phyloP scores from a whole-genome alignment of 2,113 vertebrate genomes.

The Steatornis caripensis region DNA sequence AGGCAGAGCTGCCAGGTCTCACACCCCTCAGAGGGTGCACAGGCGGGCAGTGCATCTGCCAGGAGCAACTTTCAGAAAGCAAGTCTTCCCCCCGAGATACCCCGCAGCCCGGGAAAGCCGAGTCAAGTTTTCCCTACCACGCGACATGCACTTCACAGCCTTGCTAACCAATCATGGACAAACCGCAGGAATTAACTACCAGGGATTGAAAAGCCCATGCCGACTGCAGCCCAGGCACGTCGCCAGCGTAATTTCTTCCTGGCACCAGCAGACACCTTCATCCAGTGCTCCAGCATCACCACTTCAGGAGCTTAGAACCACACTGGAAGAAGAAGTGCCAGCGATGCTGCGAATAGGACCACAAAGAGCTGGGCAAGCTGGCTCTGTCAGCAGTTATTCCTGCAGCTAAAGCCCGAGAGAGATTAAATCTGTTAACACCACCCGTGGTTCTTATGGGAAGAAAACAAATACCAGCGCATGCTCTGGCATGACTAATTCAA shows the following conservation, averaged over 20 bases:
- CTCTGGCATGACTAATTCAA: background rate
- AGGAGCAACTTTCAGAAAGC: background rate
- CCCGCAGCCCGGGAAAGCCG: background rate
- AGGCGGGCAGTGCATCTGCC: background rate
- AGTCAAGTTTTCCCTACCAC: background rate
- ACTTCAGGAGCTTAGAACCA: background rate
- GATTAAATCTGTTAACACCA: background rate
- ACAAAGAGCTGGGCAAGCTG: background rate
- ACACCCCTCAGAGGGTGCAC: background rate
- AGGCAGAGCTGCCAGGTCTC: background rate
- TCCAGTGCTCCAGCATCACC: background rate
- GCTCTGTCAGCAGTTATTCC: background rate
- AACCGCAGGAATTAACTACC: background rate
- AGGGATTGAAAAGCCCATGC: background rate
- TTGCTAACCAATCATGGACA: background rate
- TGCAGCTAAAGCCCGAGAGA: background rate
- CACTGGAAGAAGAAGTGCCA: background rate
- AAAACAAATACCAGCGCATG: background rate
- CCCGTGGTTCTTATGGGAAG: background rate
- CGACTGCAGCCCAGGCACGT: background rate
- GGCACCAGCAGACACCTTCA: background rate
- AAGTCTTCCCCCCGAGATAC: background rate
- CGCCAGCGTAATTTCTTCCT: background rate
- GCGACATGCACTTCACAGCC: background rate
- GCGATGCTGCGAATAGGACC: background rate